A percentile compares a stretch with the other conserved stretches of the same genome.
Conservation (phyloP, 2,113 vertebrate genomes). For the Sapajus apella region DNA sequence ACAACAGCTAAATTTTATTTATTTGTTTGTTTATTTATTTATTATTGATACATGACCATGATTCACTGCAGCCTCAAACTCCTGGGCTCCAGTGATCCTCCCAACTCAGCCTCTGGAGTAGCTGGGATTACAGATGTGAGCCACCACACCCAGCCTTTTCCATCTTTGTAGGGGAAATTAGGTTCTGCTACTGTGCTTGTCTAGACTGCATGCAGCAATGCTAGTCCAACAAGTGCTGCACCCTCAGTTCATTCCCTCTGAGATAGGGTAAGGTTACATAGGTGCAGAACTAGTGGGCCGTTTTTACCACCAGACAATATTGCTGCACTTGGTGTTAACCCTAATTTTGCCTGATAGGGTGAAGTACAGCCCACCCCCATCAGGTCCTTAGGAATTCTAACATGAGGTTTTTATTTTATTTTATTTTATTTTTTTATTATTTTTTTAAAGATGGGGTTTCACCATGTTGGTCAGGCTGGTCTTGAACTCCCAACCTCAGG, state of each 20-base stretch:
- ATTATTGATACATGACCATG: no score
- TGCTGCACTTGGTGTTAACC: background rate
- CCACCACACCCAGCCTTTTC: no score
- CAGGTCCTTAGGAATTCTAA: background rate
- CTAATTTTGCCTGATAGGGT: background rate
- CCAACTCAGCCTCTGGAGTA: no score
- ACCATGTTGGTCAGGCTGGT: no score
- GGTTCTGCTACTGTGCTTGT: background rate
- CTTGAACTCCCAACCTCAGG: no score
- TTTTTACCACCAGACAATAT: background rate
- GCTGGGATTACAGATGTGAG: no score
- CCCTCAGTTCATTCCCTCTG: background rate
- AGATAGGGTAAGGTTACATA: background rate
- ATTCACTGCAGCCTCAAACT: no score
- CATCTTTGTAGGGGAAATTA: background rate
- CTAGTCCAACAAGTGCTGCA: background rate
- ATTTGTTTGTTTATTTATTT: no score
- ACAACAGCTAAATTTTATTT: no score
- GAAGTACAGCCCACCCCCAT: background rate
- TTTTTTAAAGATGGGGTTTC: no score
- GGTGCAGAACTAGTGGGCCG: background rate
- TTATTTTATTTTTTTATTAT: no score
- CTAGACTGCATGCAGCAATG: background rate
- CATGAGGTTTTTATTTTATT: background rate
- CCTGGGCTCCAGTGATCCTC: no score